Evolutionary conservation across 92 coral and sea anemone genomes (phyloP).

Genomic region (Epizoanthus rinbou): DNA sequence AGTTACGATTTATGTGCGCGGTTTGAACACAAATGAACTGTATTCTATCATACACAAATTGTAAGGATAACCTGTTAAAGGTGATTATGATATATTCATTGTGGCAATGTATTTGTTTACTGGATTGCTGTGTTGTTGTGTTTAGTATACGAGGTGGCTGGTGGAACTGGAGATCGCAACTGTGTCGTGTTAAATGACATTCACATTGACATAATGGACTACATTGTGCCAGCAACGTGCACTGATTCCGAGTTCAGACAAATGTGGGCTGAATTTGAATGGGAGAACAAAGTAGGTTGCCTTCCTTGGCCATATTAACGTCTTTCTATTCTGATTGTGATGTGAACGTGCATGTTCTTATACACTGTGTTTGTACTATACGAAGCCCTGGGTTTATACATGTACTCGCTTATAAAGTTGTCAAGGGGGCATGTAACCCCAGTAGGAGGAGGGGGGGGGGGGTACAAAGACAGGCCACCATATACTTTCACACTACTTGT

Average conservation of each 20-base stretch:
- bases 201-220: conserved; percentile 99
- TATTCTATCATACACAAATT: background rate
- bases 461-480: no score
- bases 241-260: conserved; percentile 99
- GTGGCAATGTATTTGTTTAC: background rate
- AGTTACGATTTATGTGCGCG: no score
- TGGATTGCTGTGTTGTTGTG: background rate
- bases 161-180: conserved; percentile 98
- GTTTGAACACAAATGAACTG: background rate
- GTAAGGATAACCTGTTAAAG: background rate
- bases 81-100: background rate
- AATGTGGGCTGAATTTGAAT: conserved; percentile 99
- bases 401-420: no score
- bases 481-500: no score
- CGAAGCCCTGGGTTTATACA: background rate
- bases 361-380: background rate
- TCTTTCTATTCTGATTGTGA: background rate
- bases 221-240: conserved; percentile 96
- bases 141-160: conserved; percentile 94
- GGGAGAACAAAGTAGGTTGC: conserved; percentile 94
- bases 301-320: background rate
- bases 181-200: conserved; percentile 97
- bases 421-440: no score
- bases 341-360: background rate
- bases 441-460: no score